These are phyloP conservation scores for Drosophila parvula DNA, from an alignment of 1,140 invertebrate genomes.

Conservation along the genomic window DNA sequence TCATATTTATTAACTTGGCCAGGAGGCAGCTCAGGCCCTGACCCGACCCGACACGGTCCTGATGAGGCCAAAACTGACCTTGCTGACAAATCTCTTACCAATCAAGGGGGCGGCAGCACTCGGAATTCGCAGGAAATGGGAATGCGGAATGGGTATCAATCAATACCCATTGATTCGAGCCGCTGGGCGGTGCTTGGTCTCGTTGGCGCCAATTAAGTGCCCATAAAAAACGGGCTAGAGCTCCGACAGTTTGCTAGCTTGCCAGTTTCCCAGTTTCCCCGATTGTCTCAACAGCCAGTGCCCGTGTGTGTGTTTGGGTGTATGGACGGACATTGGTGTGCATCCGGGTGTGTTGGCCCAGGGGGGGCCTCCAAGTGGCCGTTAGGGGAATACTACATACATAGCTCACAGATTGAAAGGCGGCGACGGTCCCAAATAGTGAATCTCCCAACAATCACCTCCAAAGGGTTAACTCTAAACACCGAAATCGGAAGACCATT, in stretches of 20 bases:
- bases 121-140: slow-evolving; percentile 3
- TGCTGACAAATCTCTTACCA: slow-evolving; percentile 64
- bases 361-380: slow-evolving; percentile 39
- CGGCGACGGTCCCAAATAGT: background rate
- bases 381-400: slow-evolving; percentile 47
- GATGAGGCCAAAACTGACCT: slow-evolving; percentile 48
- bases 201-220: slow-evolving; percentile 71
- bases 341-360: slow-evolving; percentile 3
- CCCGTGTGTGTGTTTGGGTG: background rate
- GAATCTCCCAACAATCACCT: background rate
- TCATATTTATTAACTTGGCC: slow-evolving; percentile 72
- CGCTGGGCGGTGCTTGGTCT: slow-evolving; percentile 55
- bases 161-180: slow-evolving; percentile 62
- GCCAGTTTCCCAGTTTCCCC: slow-evolving; percentile 35
- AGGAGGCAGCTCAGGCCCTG: slow-evolving; percentile 42
- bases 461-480: background rate
- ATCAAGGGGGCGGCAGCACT: slow-evolving; percentile 50
- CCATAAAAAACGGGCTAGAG: slow-evolving; percentile 65
- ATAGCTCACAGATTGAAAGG: slow-evolving; percentile 6
- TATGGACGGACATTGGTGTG: slow-evolving; percentile 4
- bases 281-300: slow-evolving; percentile 57
- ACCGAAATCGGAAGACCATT: background rate
- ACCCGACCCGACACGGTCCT: slow-evolving; percentile 17
- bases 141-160: slow-evolving; percentile 61
- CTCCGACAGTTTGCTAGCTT: slow-evolving; percentile 30